phyloP scores from a whole-genome alignment of 2,888 invertebrate genomes.

The Drosophila mettleri region DNA sequence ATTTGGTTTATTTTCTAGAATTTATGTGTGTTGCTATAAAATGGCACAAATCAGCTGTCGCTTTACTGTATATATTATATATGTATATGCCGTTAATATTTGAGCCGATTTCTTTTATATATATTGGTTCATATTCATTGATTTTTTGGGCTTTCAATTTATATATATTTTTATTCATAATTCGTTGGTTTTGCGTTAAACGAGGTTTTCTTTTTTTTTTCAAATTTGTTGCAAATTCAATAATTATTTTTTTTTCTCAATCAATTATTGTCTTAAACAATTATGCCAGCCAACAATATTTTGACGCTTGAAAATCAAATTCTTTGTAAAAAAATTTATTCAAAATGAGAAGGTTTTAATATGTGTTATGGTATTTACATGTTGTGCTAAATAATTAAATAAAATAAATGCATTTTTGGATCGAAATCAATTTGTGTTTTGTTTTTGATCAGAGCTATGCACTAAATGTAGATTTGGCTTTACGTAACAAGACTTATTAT shows the following conservation, averaged over 20 bases:
- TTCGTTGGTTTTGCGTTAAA: conserved; percentile 54
- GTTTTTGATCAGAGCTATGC: conserved; percentile 47
- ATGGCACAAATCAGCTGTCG: conserved; percentile 31
- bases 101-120: conserved; percentile 27
- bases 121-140: conserved; percentile 9
- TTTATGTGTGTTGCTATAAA: conserved; percentile 38
- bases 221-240: conserved; percentile 20
- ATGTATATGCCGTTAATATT: conserved; percentile 17
- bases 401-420: conserved; percentile 74
- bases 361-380: conserved; percentile 59
- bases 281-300: conserved; percentile 70
- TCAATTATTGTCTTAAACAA: conserved; percentile 81
- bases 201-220: conserved; percentile 29
- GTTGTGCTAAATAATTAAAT: conserved; percentile 41
- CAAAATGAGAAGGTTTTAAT: conserved; percentile 17
- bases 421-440: conserved; percentile 39
- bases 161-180: conserved; percentile 30
- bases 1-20: conserved; percentile 6
- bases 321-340: conserved; percentile 15
- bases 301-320: conserved; percentile 42
- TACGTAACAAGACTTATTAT: conserved; percentile 37
- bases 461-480: conserved; percentile 74
- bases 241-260: conserved; percentile 43
- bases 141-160: background rate
- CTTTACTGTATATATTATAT: conserved; percentile 17